Percentiles rank a stretch among this genome's conserved stretches.
Conservation (phyloP, 2,113 vertebrate genomes). For the Ageneiosus marmoratus region DNA sequence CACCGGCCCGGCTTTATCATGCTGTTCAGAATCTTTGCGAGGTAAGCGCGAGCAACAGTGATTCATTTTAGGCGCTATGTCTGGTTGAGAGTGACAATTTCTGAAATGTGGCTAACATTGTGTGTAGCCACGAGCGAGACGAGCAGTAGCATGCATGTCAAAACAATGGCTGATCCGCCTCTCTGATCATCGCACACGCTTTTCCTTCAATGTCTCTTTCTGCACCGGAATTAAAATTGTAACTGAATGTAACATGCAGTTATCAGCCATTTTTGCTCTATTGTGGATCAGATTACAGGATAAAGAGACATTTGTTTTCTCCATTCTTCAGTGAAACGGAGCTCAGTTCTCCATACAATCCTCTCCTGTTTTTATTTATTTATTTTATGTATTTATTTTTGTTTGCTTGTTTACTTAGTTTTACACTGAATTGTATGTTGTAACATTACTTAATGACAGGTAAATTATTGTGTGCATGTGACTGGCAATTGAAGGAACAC, state of each 20-base stretch:
- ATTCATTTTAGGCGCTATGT: background rate
- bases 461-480: background rate
- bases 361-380: background rate
- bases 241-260: background rate
- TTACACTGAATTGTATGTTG: background rate
- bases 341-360: background rate
- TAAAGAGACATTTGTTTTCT: constrained; percentile 13
- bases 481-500: background rate
- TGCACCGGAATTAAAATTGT: background rate
- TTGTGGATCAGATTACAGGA: background rate
- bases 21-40: constrained; percentile 73
- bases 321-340: background rate
- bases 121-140: background rate
- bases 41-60: constrained; percentile 59
- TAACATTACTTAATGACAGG: background rate
- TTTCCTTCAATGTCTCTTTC: background rate
- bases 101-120: constrained; percentile 1
- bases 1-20: constrained; percentile 67
- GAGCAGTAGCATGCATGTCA: background rate
- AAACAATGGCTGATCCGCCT: constrained; percentile 36
- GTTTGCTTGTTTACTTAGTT: no score
- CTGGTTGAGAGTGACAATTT: background rate
- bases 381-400: background rate
- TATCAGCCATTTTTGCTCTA: background rate
- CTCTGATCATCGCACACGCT: background rate